Evolutionary conservation across 2,888 invertebrate genomes (phyloP), one percentile per base, ranked within the genome.

Genomic region (Priocnemis perturbator): DNA sequence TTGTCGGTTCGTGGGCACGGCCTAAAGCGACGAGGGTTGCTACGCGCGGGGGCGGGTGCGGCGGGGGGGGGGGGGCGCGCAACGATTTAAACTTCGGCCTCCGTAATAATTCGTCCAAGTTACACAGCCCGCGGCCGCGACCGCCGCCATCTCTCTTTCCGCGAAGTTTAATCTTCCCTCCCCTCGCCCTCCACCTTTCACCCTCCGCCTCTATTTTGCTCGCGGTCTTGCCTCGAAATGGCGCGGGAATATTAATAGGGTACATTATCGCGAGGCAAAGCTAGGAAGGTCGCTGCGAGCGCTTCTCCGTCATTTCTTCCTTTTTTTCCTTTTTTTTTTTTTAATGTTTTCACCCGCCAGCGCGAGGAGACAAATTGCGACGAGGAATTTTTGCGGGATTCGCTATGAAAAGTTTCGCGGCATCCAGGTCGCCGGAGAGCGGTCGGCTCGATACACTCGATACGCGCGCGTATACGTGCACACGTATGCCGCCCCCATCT

Each of bases 61-160:
- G 23, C 2, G 9, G 53, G 4, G 19, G 64, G 21, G 59, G 21
- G n/a, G 61, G 20, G 21, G 62, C 57, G 67, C 60, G 62, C 68
- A 77, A 82, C 84, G 79, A 76, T 84, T 83, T 83, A 84, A 86
- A 85, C 83, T 85, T 84, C 76, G 77, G 79, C 75, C 81, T 77
- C 71, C 75, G 61, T 74, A 67, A 81, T 82, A 82, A 84, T 85
- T 85, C 79, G 69, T 64, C 75, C 77, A 78, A 86, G 78, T 84
- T 82, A 79, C 79, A 81, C 79, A 80, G 79, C 85, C 83, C 66
- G 71, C 74, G 79, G 82, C 76, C 61, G 53, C 47, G 56, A 52
- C 70, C 19, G 50, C 50, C 17, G 50, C 50, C 37, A 37, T 37
- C 37, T 11, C 37, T 37, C 62, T 71, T 69, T 64, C 64, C 52